Percentiles rank a stretch among this genome's conserved stretches.
phyloP scores from a whole-genome alignment of 2,113 vertebrate genomes.

The Dromaius novaehollandiae region DNA sequence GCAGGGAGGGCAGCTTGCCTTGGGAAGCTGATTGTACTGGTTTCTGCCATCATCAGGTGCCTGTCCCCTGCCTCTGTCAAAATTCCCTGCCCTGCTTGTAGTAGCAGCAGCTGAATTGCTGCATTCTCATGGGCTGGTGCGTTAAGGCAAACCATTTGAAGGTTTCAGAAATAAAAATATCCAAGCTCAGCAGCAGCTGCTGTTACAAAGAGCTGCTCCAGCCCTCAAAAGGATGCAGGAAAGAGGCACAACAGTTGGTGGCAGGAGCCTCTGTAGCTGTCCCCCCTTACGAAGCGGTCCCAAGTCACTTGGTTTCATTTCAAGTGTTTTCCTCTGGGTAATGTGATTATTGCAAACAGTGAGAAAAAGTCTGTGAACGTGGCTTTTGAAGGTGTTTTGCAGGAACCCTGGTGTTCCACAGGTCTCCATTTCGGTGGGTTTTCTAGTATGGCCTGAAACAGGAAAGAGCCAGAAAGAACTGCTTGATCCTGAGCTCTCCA shows the following conservation, averaged over 20 bases:
- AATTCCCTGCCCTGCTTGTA: neutral
- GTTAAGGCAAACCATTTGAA: neutral
- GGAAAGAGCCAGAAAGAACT: too few relatives aligned
- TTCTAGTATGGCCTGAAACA: neutral
- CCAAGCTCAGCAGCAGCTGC: neutral
- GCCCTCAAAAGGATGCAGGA: neutral
- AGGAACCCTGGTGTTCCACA: neutral
- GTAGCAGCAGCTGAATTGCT: neutral
- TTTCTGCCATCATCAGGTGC: neutral
- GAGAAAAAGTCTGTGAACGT: neutral
- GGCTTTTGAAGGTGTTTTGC: neutral
- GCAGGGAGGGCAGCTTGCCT: neutral
- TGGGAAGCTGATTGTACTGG: neutral
- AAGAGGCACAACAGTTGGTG: neutral
- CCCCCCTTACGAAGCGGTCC: neutral
- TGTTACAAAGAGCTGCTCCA: neutral
- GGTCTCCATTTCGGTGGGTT: neutral
- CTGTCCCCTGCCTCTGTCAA: neutral
- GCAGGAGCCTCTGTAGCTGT: neutral
- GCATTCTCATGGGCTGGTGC: neutral
- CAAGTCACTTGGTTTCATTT: neutral
- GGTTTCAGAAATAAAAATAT: neutral
- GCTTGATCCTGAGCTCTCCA: too few relatives aligned
- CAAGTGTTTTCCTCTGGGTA: neutral
- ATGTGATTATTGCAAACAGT: neutral